Percentiles rank a stretch among this genome's conserved stretches.
Evolutionary conservation across 2,888 invertebrate genomes (phyloP).

Genomic region (Euzophera pinguis): DNA sequence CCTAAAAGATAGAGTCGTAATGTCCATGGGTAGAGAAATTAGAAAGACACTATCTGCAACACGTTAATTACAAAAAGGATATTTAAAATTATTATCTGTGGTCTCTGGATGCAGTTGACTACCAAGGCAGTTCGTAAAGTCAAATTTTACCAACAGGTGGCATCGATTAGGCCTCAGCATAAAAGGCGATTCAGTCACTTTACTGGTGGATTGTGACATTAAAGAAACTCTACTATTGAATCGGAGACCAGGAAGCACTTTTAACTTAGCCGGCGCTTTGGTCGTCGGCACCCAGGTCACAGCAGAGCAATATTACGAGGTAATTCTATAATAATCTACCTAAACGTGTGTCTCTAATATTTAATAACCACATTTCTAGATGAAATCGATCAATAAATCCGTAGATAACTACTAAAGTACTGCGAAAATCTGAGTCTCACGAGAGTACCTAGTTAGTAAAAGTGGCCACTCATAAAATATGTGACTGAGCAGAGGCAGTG

Average conservation of each 20-base stretch:
- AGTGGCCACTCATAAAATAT: conserved; percentile 1
- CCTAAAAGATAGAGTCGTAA: too few relatives aligned
- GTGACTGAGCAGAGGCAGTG: not conserved
- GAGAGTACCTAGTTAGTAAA: not conserved
- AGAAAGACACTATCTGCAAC: too few relatives aligned
- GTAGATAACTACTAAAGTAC: not conserved
- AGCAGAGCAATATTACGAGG: conserved; percentile 84
- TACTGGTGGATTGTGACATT: conserved; percentile 87
- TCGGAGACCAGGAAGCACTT: conserved; percentile 79
- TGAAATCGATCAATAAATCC: too few relatives aligned
- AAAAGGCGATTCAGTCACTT: conserved; percentile 88
- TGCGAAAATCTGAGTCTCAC: not conserved
- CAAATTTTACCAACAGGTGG: conserved; percentile 79
- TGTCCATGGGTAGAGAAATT: too few relatives aligned
- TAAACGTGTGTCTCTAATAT: too few relatives aligned
- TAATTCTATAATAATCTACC: too few relatives aligned
- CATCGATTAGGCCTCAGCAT: conserved; percentile 90
- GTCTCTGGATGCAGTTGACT: too few relatives aligned
- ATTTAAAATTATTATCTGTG: too few relatives aligned
- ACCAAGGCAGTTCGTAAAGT: too few relatives aligned
- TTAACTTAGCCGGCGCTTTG: conserved; percentile 86
- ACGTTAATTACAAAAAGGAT: too few relatives aligned
- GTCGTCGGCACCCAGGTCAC: conserved; percentile 88
- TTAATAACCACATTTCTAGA: too few relatives aligned
- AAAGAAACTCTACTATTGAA: conserved; percentile 80